Evolutionary conservation across 2,113 vertebrate species (phyloP).

Genomic region (Todiramphus chloris): DNA sequence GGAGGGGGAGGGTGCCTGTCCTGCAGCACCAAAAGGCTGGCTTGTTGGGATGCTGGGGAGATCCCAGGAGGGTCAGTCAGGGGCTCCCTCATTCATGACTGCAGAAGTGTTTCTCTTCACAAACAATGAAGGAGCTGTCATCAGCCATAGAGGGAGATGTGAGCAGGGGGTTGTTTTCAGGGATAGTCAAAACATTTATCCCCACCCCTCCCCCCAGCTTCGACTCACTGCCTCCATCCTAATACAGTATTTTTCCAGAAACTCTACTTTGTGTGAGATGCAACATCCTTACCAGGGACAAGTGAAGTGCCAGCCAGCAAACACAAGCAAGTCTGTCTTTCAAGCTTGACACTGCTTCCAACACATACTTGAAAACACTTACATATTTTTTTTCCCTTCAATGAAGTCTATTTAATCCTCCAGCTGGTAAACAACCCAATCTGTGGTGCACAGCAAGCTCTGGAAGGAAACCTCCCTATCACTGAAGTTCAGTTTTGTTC

Average conservation of each 20-base stretch:
- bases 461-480: slow-evolving; percentile 15
- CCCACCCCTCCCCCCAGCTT: background rate
- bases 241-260: slow-evolving; percentile 28
- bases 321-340: slow-evolving; percentile 34
- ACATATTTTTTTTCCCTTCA: background rate
- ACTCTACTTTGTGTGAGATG: background rate
- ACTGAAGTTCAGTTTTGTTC: background rate
- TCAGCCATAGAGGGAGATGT: background rate
- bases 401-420: slow-evolving; percentile 26
- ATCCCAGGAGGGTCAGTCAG: background rate
- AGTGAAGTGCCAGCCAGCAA: slow-evolving; percentile 10
- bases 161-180: background rate
- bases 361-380: background rate
- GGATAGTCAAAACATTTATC: background rate
- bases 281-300: background rate
- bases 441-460: background rate
- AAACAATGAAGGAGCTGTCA: background rate
- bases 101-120: background rate
- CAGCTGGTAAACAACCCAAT: slow-evolving; percentile 36
- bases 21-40: fast-evolving
- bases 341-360: background rate
- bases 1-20: background rate
- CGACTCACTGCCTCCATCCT: background rate
- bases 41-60: background rate
- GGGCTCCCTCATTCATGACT: background rate